phyloP scores from a whole-genome alignment of 2,113 vertebrate genomes.

The Gobio gobio region DNA sequence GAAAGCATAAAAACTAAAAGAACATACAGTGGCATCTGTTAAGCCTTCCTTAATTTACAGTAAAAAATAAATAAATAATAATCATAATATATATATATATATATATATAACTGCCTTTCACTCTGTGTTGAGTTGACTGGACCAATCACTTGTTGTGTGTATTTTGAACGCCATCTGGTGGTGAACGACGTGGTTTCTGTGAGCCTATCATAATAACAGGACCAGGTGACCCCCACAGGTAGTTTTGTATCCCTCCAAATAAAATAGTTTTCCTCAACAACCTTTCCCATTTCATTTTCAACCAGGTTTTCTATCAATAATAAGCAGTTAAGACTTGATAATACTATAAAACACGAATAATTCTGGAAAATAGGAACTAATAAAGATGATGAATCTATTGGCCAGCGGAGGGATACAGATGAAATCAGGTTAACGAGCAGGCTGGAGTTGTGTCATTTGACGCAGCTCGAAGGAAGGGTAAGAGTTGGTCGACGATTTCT shows the following conservation, averaged over 20 bases:
- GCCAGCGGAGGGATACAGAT: constrained; percentile 41
- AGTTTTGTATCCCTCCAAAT: constrained; percentile 23
- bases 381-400: not conserved
- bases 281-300: not conserved
- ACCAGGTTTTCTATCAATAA: not conserved
- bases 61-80: too few species aligned
- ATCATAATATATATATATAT: too few species aligned
- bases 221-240: not conserved
- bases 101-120: too few species aligned
- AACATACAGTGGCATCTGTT: not conserved
- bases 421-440: not conserved
- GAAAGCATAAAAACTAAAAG: not conserved
- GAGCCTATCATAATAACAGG: not conserved
- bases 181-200: not conserved
- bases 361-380: not conserved
- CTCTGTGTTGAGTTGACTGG: too few species aligned
- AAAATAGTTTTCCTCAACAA: constrained; percentile 33
- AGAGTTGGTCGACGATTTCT: too few species aligned
- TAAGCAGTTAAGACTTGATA: not conserved
- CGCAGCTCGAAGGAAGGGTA: not conserved
- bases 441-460: not conserved
- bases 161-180: constrained; percentile 44
- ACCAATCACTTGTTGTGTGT: too few species aligned
- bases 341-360: not conserved
- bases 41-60: constrained; percentile 7